These are phyloP conservation scores for Drosophila melanosoma DNA, from an alignment of 2,888 invertebrate genomes.

Conservation along the genomic window DNA sequence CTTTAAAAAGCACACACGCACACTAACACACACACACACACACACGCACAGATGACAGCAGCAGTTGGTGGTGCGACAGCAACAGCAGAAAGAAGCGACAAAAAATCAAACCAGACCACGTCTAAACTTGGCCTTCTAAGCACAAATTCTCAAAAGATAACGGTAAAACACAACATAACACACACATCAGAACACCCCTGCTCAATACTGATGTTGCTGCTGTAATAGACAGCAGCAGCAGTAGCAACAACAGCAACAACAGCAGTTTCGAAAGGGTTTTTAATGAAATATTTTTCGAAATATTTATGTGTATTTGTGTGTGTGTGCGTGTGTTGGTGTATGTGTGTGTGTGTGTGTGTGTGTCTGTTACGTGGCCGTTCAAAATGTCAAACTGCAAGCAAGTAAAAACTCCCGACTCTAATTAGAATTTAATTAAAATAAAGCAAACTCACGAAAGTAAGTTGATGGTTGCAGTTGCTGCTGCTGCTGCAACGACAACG, in stretches of 20 bases:
- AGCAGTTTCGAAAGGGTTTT: slow-evolving; percentile 39
- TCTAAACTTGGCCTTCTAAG: slow-evolving; percentile 65
- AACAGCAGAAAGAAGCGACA: slow-evolving; percentile 27
- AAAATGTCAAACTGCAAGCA: slow-evolving; percentile 77
- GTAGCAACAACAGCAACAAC: slow-evolving; percentile 14
- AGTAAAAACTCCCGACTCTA: slow-evolving; percentile 69
- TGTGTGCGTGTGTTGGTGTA: slow-evolving; percentile 18
- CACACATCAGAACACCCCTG: slow-evolving; percentile 16
- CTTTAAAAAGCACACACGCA: slow-evolving; percentile 73
- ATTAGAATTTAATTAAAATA: slow-evolving; percentile 84
- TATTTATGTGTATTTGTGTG: slow-evolving; percentile 57
- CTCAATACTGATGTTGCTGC: slow-evolving; percentile 29
- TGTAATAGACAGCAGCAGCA: slow-evolving; percentile 43
- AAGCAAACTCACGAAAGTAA: slow-evolving; percentile 33
- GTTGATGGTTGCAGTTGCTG: slow-evolving; percentile 34
- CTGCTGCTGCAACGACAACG: slow-evolving; percentile 11
- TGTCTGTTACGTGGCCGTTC: slow-evolving; percentile 75
- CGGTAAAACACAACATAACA: slow-evolving; percentile 47
- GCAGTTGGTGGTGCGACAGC: slow-evolving; percentile 31
- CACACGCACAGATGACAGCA: slow-evolving; percentile 21
- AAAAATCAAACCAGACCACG: slow-evolving; percentile 61
- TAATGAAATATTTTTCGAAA: slow-evolving; percentile 79
- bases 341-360: slow-evolving; percentile 35
- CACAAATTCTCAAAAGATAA: slow-evolving; percentile 62
- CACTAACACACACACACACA: slow-evolving; percentile 33